Evolutionary conservation across 2,113 vertebrate species (phyloP).

Genomic region (Diadophis punctatus): DNA sequence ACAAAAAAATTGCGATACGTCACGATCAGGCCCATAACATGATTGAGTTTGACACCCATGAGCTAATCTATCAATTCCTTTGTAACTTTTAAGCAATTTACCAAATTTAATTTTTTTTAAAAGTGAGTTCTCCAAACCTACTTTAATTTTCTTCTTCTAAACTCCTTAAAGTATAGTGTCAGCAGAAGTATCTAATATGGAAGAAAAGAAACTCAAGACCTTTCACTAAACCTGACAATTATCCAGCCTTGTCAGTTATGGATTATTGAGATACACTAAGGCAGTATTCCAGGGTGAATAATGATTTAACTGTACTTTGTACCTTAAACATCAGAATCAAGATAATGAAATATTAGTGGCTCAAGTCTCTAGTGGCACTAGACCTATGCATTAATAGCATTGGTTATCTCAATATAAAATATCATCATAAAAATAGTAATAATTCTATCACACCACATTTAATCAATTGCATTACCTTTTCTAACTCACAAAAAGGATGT

Average conservation of each 20-base stretch:
- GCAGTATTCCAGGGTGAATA: background rate
- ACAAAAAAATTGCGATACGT: no score
- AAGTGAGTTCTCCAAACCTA: background rate
- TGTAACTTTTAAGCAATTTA: background rate
- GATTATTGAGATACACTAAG: background rate
- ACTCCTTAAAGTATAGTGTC: background rate
- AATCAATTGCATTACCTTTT: background rate
- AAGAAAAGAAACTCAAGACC: background rate
- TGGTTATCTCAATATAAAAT: background rate
- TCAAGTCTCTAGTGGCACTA: background rate
- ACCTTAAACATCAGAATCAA: conserved; percentile 3
- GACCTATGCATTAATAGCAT: background rate
- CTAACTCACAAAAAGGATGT: background rate
- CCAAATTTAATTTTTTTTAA: background rate
- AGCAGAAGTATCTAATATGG: background rate
- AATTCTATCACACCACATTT: background rate
- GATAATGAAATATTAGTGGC: background rate
- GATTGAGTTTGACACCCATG: no score
- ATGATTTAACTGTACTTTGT: background rate
- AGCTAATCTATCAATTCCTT: background rate
- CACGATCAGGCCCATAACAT: accelerated
- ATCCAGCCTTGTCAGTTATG: background rate
- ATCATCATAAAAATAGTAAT: background rate
- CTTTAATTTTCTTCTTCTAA: background rate
- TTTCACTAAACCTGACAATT: background rate